These are phyloP conservation scores for Acipenser transmontanus DNA, from an alignment of 2,797 vertebrate species.

Conservation along the genomic window DNA sequence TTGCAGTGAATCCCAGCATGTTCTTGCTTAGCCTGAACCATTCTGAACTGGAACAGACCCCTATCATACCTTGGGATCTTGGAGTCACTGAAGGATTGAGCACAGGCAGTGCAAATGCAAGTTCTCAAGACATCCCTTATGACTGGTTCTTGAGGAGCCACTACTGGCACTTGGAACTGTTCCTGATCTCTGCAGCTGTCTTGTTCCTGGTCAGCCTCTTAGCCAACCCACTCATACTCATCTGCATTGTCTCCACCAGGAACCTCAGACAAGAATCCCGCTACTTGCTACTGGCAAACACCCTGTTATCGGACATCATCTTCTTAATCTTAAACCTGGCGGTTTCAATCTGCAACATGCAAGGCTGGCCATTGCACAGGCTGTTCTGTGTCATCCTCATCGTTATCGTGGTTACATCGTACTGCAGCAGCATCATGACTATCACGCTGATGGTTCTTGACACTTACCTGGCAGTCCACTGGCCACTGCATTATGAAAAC, in stretches of 20 bases:
- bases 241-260: slow-evolving; percentile 50
- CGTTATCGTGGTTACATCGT: slow-evolving; percentile 41
- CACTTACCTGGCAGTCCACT: slow-evolving; percentile 67
- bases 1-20: too few relatives aligned
- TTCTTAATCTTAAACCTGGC: slow-evolving; percentile 59
- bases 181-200: slow-evolving; percentile 54
- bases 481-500: slow-evolving; percentile 61
- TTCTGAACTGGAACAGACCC: too few relatives aligned
- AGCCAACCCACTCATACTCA: slow-evolving; percentile 54
- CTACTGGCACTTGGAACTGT: slow-evolving; percentile 41
- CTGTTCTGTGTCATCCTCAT: slow-evolving; percentile 55
- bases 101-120: not conserved
- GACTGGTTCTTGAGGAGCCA: slow-evolving; percentile 38
- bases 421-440: slow-evolving; percentile 60
- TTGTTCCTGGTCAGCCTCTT: slow-evolving; percentile 52
- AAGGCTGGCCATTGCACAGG: slow-evolving; percentile 28
- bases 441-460: slow-evolving; percentile 68
- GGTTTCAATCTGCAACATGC: slow-evolving; percentile 40
- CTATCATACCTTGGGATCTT: too few relatives aligned
- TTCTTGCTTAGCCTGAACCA: too few relatives aligned
- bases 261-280: slow-evolving; percentile 59
- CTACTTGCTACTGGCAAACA: slow-evolving; percentile 68
- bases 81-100: too few relatives aligned
- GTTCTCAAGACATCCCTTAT: not conserved
- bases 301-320: slow-evolving; percentile 57